phyloP scores from a whole-genome alignment of 1,140 invertebrate genomes.

The Heliconius eleuchia region DNA sequence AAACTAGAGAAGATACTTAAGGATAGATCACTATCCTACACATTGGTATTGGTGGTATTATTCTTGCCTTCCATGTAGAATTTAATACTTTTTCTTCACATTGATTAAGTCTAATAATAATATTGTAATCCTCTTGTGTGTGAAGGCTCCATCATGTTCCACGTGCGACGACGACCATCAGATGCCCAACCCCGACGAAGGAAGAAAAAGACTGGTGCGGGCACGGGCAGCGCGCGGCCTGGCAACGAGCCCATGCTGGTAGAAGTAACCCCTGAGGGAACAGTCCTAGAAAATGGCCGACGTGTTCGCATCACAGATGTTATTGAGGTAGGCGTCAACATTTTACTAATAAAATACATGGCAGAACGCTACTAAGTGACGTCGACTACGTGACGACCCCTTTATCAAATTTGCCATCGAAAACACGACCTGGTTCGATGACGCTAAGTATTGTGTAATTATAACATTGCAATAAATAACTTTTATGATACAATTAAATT shows the following conservation, averaged over 20 bases:
- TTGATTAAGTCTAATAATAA: background rate
- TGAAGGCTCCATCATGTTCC: conserved; percentile 96
- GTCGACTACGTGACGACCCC: background rate
- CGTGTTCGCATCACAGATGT: conserved; percentile 83
- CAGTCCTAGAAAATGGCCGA: conserved; percentile 82
- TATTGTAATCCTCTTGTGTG: background rate
- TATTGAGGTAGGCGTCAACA: conserved; percentile 81
- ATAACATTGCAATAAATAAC: too few species aligned
- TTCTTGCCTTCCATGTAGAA: too few species aligned
- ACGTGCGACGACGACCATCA: conserved; percentile 92
- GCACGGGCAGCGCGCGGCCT: conserved; percentile 73
- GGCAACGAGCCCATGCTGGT: conserved; percentile 81
- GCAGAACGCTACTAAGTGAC: background rate
- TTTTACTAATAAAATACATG: background rate
- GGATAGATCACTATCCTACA: too few species aligned
- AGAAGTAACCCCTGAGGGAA: conserved; percentile 84
- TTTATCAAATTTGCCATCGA: background rate
- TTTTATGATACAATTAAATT: too few species aligned
- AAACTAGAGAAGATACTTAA: too few species aligned
- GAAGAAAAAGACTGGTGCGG: conserved; percentile 91
- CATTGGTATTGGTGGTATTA: too few species aligned
- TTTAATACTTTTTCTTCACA: too few species aligned
- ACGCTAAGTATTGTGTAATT: too few species aligned
- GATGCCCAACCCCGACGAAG: conserved; percentile 93
- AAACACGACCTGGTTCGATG: background rate